phyloP scores from a whole-genome alignment of 2,113 vertebrate genomes.

The Brevimyrus niger region DNA sequence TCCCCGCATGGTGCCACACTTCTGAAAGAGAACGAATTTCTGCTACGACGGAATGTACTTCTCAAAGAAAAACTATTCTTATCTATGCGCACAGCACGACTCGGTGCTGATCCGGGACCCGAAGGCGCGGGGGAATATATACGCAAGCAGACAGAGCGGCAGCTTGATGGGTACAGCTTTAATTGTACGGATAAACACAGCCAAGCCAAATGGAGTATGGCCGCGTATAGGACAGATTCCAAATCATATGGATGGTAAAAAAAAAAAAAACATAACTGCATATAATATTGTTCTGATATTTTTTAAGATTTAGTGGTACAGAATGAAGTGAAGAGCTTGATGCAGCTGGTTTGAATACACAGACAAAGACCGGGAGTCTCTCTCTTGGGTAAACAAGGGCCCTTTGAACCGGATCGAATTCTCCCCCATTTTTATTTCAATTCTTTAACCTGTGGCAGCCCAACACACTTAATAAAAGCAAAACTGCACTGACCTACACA shows the following conservation, averaged over 20 bases:
- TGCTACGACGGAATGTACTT: neutral
- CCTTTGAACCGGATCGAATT: neutral
- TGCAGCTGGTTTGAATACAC: neutral
- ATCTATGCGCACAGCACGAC: neutral
- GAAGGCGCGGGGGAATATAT: neutral
- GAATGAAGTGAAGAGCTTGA: neutral
- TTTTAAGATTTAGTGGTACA: neutral
- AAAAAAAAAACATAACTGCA: neutral
- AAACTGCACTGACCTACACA: slow-evolving; percentile 17
- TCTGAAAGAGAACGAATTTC: neutral
- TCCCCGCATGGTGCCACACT: neutral
- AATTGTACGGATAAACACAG: slow-evolving; percentile 3
- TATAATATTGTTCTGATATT: neutral
- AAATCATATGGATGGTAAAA: neutral
- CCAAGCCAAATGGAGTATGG: neutral
- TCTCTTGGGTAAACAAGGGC: slow-evolving; percentile 1
- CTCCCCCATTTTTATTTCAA: neutral
- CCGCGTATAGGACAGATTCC: neutral
- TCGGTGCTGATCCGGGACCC: neutral
- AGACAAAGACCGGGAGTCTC: neutral
- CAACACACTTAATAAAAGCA: slow-evolving; percentile 12
- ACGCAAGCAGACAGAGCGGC: neutral
- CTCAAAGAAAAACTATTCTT: neutral
- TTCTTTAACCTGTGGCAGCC: slow-evolving; percentile 6
- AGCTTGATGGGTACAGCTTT: neutral